These are phyloP conservation scores for Phyllotreta cruciferae DNA, from an alignment of 2,888 invertebrate genomes.

Conservation along the genomic window DNA sequence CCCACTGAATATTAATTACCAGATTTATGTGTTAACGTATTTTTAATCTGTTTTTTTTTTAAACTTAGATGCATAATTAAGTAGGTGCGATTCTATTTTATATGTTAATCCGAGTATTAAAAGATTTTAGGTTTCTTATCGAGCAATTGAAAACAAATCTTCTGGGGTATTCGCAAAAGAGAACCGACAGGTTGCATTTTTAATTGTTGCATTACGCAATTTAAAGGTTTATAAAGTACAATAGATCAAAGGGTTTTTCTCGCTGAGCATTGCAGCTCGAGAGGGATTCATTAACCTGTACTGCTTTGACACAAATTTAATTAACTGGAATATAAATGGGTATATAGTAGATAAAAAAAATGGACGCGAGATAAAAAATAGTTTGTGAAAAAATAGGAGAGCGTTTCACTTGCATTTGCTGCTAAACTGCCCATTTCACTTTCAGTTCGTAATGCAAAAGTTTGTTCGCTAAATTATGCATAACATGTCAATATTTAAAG, in stretches of 20 bases:
- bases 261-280: slow-evolving; percentile 14
- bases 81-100: no score
- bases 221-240: slow-evolving; percentile 14
- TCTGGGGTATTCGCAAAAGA: not conserved
- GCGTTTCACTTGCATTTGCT: slow-evolving; percentile 1
- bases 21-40: slow-evolving; percentile 9
- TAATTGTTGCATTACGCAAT: slow-evolving; percentile 21
- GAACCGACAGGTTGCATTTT: slow-evolving; percentile 3
- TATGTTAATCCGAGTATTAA: no score
- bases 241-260: slow-evolving; percentile 21
- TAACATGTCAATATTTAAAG: no score
- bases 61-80: no score
- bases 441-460: not conserved
- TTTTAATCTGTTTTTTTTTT: not conserved
- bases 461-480: no score
- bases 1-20: slow-evolving; percentile 13
- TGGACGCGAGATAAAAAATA: not conserved
- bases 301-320: slow-evolving; percentile 29
- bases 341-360: slow-evolving; percentile 6
- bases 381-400: not conserved
- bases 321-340: slow-evolving; percentile 26
- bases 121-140: no score
- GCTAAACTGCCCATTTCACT: not conserved
- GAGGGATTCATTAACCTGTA: slow-evolving; percentile 23
- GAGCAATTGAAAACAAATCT: not conserved